Percentiles rank a stretch among this genome's conserved stretches.
phyloP scores from a whole-genome alignment of 2,888 invertebrate species.

The Drosophila cyrtoloma region DNA sequence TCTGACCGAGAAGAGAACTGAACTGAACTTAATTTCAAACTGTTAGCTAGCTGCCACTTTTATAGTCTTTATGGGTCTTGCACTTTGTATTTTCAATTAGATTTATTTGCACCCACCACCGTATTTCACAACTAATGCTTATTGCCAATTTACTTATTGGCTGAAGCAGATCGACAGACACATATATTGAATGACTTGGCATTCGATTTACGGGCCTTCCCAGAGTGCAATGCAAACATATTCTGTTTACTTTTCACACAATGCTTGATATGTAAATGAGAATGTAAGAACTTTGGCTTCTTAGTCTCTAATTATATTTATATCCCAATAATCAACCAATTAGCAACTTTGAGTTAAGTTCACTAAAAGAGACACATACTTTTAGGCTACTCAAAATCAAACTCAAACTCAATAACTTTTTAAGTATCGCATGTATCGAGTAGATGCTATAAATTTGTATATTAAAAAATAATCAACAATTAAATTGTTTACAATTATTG shows the following conservation, averaged over 20 bases:
- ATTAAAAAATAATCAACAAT: not conserved
- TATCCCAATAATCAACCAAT: constrained; percentile 1
- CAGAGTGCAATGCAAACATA: constrained; percentile 27
- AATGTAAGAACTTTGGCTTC: not conserved
- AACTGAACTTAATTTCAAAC: constrained; percentile 1
- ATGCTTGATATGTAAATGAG: not conserved
- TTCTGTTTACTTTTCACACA: not conserved
- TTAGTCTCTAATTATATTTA: not conserved
- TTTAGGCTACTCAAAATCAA: constrained; percentile 39
- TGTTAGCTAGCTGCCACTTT: constrained; percentile 25
- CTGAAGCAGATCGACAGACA: not conserved
- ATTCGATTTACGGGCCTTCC: not conserved
- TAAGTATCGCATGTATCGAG: not conserved
- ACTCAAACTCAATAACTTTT: not conserved
- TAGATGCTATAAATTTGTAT: not conserved
- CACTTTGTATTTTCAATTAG: constrained; percentile 44
- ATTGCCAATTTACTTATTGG: not conserved
- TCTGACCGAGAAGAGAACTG: constrained; percentile 21
- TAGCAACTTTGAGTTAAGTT: not conserved
- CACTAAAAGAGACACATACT: constrained; percentile 14
- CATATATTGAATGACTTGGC: not conserved
- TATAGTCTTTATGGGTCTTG: constrained; percentile 41
- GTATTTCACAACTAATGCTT: constrained; percentile 18
- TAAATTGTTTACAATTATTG: not conserved
- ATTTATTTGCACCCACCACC: constrained; percentile 30